A percentile compares a stretch with the other conserved stretches of the same genome.
Conservation (phyloP, 2,888 invertebrate species). For the Endotricha flammealis region DNA sequence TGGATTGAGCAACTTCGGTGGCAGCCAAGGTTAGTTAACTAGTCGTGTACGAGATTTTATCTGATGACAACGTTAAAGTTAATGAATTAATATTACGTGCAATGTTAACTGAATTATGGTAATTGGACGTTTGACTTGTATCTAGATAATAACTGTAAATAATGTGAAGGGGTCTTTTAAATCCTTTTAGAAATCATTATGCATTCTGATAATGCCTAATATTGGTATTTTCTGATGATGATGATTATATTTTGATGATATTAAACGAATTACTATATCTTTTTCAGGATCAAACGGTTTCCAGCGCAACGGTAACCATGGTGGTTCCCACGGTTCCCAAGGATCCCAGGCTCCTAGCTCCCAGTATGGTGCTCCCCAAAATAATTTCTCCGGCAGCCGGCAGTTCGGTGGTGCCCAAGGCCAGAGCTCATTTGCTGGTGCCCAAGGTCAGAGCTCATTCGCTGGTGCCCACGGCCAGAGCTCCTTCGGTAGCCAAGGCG, state of each 20-base stretch:
- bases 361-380: constrained; percentile 22
- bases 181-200: no score
- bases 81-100: no score
- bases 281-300: constrained; percentile 8
- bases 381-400: constrained; percentile 8
- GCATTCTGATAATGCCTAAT: no score
- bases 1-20: constrained; percentile 17
- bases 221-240: no score
- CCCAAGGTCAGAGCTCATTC: background rate
- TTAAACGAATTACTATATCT: background rate
- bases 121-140: no score
- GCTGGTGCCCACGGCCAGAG: constrained; percentile 2
- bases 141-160: no score
- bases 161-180: no score
- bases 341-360: constrained; percentile 19
- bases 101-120: no score
- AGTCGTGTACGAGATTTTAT: constrained; percentile 2
- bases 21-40: constrained; percentile 13
- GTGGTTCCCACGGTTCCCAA: constrained; percentile 13
- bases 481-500: constrained; percentile 12
- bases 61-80: no score
- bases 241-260: no score
- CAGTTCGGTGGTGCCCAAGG: constrained; percentile 9
- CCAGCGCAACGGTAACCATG: constrained; percentile 5
- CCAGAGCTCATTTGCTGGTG: background rate